Conservation (phyloP, 2,888 invertebrate genomes). For the Brachypalpus laphriformis region DNA sequence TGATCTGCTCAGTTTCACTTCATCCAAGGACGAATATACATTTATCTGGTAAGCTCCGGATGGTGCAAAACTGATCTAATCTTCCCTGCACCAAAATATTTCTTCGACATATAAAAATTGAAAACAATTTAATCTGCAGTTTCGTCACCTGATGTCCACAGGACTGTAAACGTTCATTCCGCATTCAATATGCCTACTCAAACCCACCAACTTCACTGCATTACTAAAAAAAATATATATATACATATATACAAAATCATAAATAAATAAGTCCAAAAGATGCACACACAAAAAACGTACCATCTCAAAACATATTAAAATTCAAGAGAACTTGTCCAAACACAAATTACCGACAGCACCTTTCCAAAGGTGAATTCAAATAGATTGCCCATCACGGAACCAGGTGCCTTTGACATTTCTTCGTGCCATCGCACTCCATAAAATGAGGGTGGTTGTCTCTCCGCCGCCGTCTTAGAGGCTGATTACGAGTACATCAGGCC, state of each 20-base stretch:
- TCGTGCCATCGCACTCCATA: conserved; percentile 29
- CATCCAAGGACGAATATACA: neutral
- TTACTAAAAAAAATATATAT: neutral
- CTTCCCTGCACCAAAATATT: too few species aligned
- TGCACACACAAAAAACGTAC: neutral
- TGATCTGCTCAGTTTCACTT: neutral
- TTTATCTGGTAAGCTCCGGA: neutral
- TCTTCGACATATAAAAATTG: too few species aligned
- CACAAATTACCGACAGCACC: conserved; percentile 34
- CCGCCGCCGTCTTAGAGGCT: neutral
- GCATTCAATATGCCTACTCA: neutral
- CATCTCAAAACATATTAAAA: conserved; percentile 12
- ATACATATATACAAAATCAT: too few species aligned
- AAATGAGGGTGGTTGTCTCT: neutral
- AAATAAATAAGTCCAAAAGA: conserved; percentile 22
- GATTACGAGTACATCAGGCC: conserved; percentile 52
- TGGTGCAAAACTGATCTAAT: too few species aligned
- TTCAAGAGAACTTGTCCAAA: conserved; percentile 28
- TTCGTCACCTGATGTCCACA: neutral
- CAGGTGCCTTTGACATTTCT: conserved; percentile 40
- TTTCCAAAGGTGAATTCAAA: conserved; percentile 40
- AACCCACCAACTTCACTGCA: neutral
- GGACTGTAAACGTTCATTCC: neutral
- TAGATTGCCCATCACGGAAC: conserved; percentile 43
- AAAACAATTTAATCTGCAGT: neutral